phyloP scores from a whole-genome alignment of 1,140 invertebrate genomes.

The Magallana angulata region DNA sequence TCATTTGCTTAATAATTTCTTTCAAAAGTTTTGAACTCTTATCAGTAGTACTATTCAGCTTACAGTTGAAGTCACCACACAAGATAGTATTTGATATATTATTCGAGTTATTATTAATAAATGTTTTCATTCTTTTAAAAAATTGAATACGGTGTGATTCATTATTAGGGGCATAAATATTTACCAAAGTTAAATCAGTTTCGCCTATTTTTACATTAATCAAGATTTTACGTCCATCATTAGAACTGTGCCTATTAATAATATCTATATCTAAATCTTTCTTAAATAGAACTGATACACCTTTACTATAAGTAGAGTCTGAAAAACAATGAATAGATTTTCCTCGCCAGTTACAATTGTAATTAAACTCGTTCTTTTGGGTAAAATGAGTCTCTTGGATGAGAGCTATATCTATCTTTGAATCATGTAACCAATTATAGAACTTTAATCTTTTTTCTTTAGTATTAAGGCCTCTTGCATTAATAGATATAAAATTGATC shows the following conservation, averaged over 20 bases:
- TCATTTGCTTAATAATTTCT: no score
- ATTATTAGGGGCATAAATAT: not conserved
- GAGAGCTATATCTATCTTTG: not conserved
- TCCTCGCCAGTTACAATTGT: not conserved
- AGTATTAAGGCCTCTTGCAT: not conserved
- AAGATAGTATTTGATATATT: no score
- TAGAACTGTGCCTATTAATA: not conserved
- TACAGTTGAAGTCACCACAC: no score
- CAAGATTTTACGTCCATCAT: not conserved
- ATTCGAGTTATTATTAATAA: no score
- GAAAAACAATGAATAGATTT: constrained; percentile 1
- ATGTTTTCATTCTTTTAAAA: not conserved
- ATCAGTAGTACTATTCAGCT: not conserved
- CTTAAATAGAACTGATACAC: not conserved
- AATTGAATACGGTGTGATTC: not conserved
- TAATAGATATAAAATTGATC: not conserved
- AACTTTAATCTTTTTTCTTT: constrained; percentile 21
- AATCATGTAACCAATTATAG: not conserved
- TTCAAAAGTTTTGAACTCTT: not conserved
- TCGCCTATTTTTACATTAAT: not conserved
- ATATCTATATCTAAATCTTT: constrained; percentile 1
- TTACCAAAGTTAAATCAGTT: not conserved
- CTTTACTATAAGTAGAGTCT: not conserved
- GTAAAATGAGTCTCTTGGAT: not conserved
- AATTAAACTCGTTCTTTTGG: no score